Evolutionary conservation across 2,797 vertebrate species (phyloP).

Genomic region (Gastrophryne carolinensis): DNA sequence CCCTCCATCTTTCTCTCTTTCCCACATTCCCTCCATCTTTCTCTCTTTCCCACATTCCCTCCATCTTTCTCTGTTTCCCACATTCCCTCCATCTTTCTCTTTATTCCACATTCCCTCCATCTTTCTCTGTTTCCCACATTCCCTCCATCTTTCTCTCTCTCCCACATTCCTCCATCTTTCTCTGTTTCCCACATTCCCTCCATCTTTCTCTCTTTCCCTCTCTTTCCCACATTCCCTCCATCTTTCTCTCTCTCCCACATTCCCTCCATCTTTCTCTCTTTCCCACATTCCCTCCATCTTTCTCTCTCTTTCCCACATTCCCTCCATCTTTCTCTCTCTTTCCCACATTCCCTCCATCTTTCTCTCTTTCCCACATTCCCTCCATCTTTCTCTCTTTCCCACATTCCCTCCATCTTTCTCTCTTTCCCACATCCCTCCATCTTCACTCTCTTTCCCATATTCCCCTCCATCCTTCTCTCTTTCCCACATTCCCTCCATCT

Average conservation of each 20-base stretch:
- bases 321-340: background rate
- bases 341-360: background rate
- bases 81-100: background rate
- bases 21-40: background rate
- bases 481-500: background rate
- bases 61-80: background rate
- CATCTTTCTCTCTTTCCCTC: background rate
- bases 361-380: constrained; percentile 15
- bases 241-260: background rate
- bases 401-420: background rate
- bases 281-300: background rate
- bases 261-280: background rate
- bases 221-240: background rate
- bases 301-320: constrained; percentile 3
- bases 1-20: background rate
- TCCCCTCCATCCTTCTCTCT: background rate
- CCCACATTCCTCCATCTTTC: constrained; percentile 2
- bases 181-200: no score
- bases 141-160: background rate
- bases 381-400: background rate
- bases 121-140: background rate
- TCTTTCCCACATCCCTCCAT: background rate
- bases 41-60: background rate
- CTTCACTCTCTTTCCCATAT: constrained; percentile 9
- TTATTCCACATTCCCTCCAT: background rate